Percentiles rank a stretch among this genome's conserved stretches.
These are phyloP conservation scores for Passer montanus DNA, from an alignment of 2,113 vertebrate species.

Conservation along the genomic window DNA sequence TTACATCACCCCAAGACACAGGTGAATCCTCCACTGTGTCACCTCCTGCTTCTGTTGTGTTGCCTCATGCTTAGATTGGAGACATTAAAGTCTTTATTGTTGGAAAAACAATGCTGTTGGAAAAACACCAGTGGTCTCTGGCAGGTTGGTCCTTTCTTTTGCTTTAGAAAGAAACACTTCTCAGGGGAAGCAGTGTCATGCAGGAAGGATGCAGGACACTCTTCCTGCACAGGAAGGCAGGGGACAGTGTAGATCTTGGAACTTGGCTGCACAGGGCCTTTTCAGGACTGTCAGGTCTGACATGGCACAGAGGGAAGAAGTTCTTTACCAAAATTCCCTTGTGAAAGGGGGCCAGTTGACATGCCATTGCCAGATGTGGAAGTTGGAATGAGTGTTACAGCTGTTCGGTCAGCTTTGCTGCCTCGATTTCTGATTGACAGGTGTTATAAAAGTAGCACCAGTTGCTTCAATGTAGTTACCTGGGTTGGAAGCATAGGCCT, in stretches of 20 bases:
- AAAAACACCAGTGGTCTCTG: not conserved
- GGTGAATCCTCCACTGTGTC: not conserved
- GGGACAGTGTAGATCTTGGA: not conserved
- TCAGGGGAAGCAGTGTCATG: not conserved
- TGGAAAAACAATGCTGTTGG: not conserved
- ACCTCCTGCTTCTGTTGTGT: not conserved
- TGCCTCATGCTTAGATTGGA: not conserved
- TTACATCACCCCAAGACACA: not conserved
- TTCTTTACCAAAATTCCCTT: not conserved
- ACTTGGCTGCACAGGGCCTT: not conserved
- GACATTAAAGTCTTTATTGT: not conserved
- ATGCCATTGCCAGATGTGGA: not conserved
- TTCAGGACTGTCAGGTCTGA: not conserved
- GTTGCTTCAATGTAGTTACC: accelerated
- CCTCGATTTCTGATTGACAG: not conserved
- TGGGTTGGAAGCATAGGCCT: not conserved
- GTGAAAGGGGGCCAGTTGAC: not conserved
- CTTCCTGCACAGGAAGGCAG: not conserved
- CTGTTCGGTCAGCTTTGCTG: not conserved
- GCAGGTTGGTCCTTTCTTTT: not conserved
- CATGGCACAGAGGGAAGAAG: accelerated
- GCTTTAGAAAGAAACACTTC: not conserved
- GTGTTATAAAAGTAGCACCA: not conserved
- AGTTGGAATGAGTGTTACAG: not conserved
- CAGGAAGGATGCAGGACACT: not conserved